phyloP scores from a whole-genome alignment of 2,797 vertebrate genomes.

The Gambusia yucatana region DNA sequence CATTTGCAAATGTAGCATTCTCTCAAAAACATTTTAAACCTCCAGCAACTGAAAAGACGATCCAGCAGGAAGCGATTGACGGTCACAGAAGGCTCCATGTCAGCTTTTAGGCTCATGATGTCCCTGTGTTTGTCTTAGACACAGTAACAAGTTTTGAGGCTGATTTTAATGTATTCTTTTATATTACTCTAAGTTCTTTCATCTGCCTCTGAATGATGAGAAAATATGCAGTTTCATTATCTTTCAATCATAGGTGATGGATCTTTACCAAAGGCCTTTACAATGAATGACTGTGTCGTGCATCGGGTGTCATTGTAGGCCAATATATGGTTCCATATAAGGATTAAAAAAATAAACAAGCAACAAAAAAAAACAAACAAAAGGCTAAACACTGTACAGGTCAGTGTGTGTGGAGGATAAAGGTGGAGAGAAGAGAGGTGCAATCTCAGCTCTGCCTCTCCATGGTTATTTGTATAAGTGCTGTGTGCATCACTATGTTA shows the following conservation, averaged over 20 bases:
- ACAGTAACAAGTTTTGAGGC: constrained; percentile 69
- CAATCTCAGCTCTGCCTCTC: constrained; percentile 66
- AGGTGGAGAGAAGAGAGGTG: constrained; percentile 28
- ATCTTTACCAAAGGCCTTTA: constrained; percentile 79
- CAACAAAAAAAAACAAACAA: too few relatives aligned
- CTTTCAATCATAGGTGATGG: constrained; percentile 80
- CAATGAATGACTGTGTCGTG: constrained; percentile 31
- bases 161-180: constrained; percentile 80
- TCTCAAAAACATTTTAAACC: constrained; percentile 42
- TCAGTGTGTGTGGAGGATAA: constrained; percentile 18
- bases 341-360: constrained; percentile 1
- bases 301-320: constrained; percentile 40
- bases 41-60: constrained; percentile 55
- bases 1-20: constrained; percentile 42
- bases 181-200: constrained; percentile 82
- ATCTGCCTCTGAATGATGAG: constrained; percentile 80
- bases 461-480: constrained; percentile 82
- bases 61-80: constrained; percentile 57
- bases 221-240: constrained; percentile 83
- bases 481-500: constrained; percentile 84
- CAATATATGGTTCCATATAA: constrained; percentile 37
- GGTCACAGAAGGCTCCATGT: constrained; percentile 59
- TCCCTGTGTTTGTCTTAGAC: constrained; percentile 54
- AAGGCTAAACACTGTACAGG: not conserved
- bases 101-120: constrained; percentile 66